Conservation (phyloP, 2,888 invertebrate species). For the Rhagophthalmus giganteus region DNA sequence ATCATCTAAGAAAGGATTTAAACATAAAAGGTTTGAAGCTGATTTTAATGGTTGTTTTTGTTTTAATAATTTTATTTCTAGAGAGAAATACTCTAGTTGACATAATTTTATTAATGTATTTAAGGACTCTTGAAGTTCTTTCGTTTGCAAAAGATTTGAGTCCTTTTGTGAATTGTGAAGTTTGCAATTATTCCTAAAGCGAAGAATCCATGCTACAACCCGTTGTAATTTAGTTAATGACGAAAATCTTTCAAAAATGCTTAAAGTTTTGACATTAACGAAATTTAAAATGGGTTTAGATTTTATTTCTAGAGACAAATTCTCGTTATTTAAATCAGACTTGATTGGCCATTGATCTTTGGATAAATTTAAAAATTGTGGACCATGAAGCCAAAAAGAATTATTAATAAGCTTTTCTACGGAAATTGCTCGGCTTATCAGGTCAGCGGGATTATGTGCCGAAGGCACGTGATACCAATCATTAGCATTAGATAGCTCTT, state of each 20-base stretch:
- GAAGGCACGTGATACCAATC: not conserved
- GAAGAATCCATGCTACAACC: not conserved
- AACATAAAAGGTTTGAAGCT: no score
- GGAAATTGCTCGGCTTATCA: not conserved
- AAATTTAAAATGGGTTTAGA: not conserved
- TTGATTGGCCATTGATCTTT: not conserved
- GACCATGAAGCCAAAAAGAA: not conserved
- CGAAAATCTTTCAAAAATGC: not conserved
- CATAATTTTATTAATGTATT: no score
- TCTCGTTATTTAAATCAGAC: not conserved
- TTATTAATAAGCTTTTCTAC: not conserved
- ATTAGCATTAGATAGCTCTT: not conserved
- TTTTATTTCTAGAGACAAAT: not conserved
- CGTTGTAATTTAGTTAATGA: not conserved
- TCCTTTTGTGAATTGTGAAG: not conserved
- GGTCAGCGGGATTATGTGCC: not conserved
- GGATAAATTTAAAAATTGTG: not conserved
- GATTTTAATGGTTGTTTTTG: not conserved
- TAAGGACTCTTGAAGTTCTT: not conserved
- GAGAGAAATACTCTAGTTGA: not conserved
- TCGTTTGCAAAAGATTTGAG: not conserved
- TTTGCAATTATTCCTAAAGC: not conserved
- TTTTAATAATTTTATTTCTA: not conserved
- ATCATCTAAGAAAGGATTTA: not conserved
- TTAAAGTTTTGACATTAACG: not conserved